Base-by-base conservation (phyloP, 2,113 vertebrate species). In the Hippocampus mohnikei region DNA sequence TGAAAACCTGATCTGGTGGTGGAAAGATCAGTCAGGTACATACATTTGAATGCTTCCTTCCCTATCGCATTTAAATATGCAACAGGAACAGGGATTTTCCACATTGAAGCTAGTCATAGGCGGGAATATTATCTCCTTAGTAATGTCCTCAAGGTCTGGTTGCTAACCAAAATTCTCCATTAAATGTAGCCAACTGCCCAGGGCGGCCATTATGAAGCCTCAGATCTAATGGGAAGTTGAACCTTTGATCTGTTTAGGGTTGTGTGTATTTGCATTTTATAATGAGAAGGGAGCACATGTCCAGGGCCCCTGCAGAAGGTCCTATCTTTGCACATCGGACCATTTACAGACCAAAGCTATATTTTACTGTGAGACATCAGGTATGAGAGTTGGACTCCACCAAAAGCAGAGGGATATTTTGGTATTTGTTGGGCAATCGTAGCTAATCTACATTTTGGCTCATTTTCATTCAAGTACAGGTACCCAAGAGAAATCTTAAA, bases 201-300 rank as follows among this genome's bases (percentile, higher is more conserved):
- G 59, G 90, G 92, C 87, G 75, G 75, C 89, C 81, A 88, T 90
- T 91, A 89, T 91, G 88, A 90, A 90, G 78, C 86, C 69, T 89
- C 84, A 84, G 79, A 83, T 88, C 89, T 86, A 91, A 87, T 91
- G 76, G 88, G 78, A 88, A 90, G 86, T 80, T 87, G 80, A 91
- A 92, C 90, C 91, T 92, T 93, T 93, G 92, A 93, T 93, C 90
- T 90, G 88, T 90, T 92, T 89, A 91, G 87, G 90, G 82, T 91
- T 78, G 77, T 87, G 84, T 79, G 80, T 84, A 92, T 92, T 92
- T 92, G 92, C 91, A 92, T 93, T 92, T 90, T 88, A 91, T 91
- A 92, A 93, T 92, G 89, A 91, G 88, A 92, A 92, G 88, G 90
- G 91, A 89, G 87, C 76, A 60, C 87, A 65, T 84, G 89, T 90